Evolutionary conservation across 2,888 invertebrate genomes (phyloP).

Genomic region (Pristionchus exspectatus): DNA sequence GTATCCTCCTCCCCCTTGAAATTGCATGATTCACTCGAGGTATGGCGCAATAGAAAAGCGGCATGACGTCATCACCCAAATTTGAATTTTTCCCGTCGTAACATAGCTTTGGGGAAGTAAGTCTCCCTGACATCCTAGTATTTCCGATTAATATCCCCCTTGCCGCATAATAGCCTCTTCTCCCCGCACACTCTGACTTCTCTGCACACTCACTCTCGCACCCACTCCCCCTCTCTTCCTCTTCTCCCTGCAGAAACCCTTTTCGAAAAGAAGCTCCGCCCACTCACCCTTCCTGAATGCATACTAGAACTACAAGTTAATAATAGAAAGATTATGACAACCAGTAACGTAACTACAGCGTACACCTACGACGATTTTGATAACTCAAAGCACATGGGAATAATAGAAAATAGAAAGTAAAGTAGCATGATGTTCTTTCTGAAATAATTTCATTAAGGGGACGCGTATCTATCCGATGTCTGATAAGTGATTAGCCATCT

Average conservation of each 20-base stretch:
- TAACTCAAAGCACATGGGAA: background rate
- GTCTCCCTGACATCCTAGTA: background rate
- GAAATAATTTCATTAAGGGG: constrained; percentile 5
- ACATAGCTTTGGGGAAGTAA: background rate
- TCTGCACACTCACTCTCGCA: background rate
- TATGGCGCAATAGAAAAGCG: constrained; percentile 12
- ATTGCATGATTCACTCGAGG: constrained; percentile 3
- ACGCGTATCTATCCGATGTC: constrained; percentile 21
- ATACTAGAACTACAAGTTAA: constrained; percentile 42
- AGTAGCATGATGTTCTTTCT: background rate
- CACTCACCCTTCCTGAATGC: background rate
- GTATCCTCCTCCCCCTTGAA: background rate
- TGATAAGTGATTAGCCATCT: constrained; percentile 1
- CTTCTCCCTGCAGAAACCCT: constrained; percentile 7
- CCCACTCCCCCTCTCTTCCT: background rate
- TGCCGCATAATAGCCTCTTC: background rate
- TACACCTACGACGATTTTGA: background rate
- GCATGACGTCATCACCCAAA: background rate
- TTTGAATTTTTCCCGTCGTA: background rate
- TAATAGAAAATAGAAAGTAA: background rate
- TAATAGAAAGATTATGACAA: background rate
- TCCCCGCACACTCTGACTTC: constrained; percentile 1
- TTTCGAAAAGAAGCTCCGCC: constrained; percentile 25
- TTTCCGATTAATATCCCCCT: constrained; percentile 4
- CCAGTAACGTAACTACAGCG: background rate